Percentiles rank a stretch among this genome's conserved stretches.
Evolutionary conservation across 2,888 invertebrate genomes (phyloP).

Genomic region (Caenorhabditis sp.): DNA sequence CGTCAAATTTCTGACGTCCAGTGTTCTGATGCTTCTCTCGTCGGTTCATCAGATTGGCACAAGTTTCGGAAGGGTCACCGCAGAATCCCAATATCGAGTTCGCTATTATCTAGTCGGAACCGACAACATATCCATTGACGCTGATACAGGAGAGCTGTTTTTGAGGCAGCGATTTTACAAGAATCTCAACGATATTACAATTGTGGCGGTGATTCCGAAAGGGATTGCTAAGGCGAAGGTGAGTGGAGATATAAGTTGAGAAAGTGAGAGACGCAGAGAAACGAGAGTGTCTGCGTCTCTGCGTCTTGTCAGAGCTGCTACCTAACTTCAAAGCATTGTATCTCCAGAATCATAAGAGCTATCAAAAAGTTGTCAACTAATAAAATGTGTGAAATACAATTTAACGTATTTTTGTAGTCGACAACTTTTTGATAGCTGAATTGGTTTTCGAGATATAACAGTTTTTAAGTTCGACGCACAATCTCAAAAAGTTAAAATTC

Average conservation of each 20-base stretch:
- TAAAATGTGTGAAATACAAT: background rate
- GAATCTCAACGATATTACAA: slow-evolving; percentile 45
- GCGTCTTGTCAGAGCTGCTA: background rate
- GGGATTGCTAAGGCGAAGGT: slow-evolving; percentile 59
- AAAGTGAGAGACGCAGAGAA: background rate
- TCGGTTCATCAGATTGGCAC: slow-evolving; percentile 44
- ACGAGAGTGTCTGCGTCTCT: background rate
- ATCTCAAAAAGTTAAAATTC: no score
- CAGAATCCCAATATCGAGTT: slow-evolving; percentile 60
- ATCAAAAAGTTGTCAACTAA: background rate
- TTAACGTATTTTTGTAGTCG: background rate
- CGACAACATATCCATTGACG: slow-evolving; percentile 44
- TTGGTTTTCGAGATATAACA: background rate
- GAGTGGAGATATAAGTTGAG: no score
- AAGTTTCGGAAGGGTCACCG: slow-evolving; percentile 69
- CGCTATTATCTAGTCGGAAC: slow-evolving; percentile 66
- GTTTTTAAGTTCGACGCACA: background rate
- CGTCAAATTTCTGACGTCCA: slow-evolving; percentile 48
- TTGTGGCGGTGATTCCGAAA: slow-evolving; percentile 48
- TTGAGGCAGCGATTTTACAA: slow-evolving; percentile 47
- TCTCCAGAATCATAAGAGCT: background rate
- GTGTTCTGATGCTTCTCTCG: slow-evolving; percentile 58
- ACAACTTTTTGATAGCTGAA: background rate
- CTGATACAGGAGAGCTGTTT: slow-evolving; percentile 57
- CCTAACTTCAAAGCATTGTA: background rate